These are phyloP conservation scores for Habroteleia sp. DNA, from an alignment of 2,888 invertebrate species.

Conservation along the genomic window DNA sequence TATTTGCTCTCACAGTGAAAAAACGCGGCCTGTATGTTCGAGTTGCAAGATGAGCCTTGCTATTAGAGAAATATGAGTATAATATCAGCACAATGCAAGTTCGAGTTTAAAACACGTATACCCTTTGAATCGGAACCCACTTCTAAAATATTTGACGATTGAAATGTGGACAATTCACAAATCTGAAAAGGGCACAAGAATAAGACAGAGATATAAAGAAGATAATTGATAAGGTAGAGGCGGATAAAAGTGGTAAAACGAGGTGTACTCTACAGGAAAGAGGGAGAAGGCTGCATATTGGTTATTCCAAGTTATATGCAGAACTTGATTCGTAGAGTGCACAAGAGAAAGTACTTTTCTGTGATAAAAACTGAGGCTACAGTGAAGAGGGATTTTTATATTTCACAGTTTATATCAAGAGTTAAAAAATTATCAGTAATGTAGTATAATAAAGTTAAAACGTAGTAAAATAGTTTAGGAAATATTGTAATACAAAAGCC, in stretches of 20 bases:
- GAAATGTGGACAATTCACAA: constrained; percentile 1
- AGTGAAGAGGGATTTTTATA: constrained; percentile 1
- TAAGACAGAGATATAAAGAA: not conserved
- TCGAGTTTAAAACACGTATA: constrained; percentile 47
- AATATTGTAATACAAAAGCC: too few species aligned
- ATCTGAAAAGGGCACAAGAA: not conserved
- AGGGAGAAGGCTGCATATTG: not conserved
- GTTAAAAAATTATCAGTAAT: too few species aligned
- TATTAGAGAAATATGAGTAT: constrained; percentile 18
- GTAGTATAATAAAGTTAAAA: too few species aligned
- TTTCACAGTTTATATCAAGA: not conserved
- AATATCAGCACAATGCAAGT: constrained; percentile 22
- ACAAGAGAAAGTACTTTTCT: constrained; percentile 1
- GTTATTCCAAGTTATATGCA: constrained; percentile 2
- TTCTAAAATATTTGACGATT: not conserved
- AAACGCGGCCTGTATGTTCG: not conserved
- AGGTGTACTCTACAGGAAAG: not conserved
- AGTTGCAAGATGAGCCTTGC: not conserved
- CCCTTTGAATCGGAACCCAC: constrained; percentile 11
- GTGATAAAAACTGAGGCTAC: not conserved
- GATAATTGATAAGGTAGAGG: not conserved
- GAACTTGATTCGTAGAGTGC: not conserved
- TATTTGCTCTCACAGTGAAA: not conserved
- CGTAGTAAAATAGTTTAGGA: too few species aligned
- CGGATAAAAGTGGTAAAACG: not conserved